Evolutionary conservation across 53 echinoderm and acorn worm genomes (phyloP).

Genomic region (Holothuria scabra): DNA sequence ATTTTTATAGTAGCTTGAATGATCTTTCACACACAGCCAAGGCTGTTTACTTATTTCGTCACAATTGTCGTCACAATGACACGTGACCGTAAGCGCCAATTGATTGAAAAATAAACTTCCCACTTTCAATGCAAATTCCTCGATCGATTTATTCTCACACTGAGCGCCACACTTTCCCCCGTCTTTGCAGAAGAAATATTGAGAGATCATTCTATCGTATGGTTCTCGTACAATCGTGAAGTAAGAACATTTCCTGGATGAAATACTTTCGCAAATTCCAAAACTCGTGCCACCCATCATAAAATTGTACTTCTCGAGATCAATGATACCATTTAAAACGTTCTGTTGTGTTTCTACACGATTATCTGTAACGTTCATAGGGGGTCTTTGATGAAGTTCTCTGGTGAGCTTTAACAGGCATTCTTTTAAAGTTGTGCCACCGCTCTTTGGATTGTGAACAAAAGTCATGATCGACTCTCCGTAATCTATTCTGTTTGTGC

Average conservation of each 20-base stretch:
- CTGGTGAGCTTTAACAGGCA: neutral
- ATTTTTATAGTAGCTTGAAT: neutral
- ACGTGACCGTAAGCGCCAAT: conserved; percentile 4
- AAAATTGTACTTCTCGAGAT: neutral
- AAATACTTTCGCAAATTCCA: conserved; percentile 11
- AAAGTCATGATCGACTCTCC: conserved; percentile 4
- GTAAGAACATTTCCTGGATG: conserved; percentile 67
- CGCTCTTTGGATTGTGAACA: conserved; percentile 32
- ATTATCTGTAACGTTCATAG: neutral
- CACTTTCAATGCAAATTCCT: neutral
- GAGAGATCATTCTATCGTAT: conserved; percentile 81
- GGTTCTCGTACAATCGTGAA: conserved; percentile 91
- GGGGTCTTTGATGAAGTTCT: neutral
- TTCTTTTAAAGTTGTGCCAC: conserved; percentile 25
- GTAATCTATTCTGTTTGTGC: neutral
- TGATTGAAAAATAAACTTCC: neutral
- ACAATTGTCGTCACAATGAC: neutral
- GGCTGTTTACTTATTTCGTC: conserved; percentile 15
- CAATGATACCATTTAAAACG: conserved; percentile 10
- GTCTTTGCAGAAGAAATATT: conserved; percentile 76
- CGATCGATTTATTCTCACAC: neutral
- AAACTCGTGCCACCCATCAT: conserved; percentile 21
- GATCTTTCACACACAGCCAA: conserved; percentile 1
- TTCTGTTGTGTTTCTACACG: neutral
- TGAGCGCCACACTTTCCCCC: neutral